These are phyloP conservation scores for Scaptomyza reducta DNA, from an alignment of 2,888 invertebrate species.

Conservation along the genomic window DNA sequence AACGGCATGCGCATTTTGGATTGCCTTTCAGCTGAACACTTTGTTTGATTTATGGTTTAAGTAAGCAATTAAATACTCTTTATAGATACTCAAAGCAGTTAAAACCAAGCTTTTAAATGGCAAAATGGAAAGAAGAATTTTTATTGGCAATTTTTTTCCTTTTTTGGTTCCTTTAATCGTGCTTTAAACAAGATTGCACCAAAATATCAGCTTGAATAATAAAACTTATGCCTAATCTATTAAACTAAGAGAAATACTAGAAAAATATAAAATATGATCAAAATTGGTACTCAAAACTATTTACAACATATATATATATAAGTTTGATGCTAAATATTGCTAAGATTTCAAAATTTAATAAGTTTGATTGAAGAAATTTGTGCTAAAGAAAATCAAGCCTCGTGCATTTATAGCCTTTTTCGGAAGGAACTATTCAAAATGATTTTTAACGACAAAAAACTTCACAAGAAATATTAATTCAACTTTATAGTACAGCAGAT, in stretches of 20 bases:
- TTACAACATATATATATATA: neutral
- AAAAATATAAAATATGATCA: neutral
- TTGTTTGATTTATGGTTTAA: neutral
- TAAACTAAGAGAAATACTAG: too few species aligned
- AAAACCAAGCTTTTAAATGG: neutral
- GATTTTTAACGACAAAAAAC: neutral
- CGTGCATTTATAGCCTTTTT: neutral
- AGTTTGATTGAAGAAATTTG: too few species aligned
- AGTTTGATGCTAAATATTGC: neutral
- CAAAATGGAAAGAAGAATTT: neutral
- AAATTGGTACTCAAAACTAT: neutral
- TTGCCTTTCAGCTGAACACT: neutral
- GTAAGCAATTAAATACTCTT: neutral
- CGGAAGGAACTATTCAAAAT: too few species aligned
- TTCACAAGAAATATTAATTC: neutral
- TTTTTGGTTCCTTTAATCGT: too few species aligned
- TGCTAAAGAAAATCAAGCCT: neutral
- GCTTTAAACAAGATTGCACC: too few species aligned
- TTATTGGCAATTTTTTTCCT: too few species aligned
- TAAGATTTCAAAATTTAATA: too few species aligned
- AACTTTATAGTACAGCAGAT: neutral
- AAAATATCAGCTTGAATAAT: neutral
- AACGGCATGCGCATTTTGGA: conserved; percentile 3
- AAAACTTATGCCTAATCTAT: too few species aligned
- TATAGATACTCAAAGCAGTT: neutral